These are phyloP conservation scores for Drosophila monieri DNA, from an alignment of 2,888 invertebrate genomes.

Conservation along the genomic window DNA sequence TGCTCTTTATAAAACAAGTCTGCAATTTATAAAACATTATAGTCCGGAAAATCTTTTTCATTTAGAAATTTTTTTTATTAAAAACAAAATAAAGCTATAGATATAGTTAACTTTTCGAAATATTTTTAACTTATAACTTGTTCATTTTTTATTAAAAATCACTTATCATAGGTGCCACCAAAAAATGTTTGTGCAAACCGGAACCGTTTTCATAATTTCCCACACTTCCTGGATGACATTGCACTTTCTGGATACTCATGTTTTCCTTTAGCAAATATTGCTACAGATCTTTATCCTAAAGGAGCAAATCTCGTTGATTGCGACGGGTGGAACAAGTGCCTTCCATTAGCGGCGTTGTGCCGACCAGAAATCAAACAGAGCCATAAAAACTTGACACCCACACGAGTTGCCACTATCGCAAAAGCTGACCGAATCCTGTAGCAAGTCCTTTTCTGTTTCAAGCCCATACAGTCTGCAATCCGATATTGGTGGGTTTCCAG, in stretches of 20 bases:
- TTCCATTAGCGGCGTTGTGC: conserved; percentile 74
- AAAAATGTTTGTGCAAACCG: background rate
- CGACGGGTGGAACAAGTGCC: conserved; percentile 69
- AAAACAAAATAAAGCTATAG: no score
- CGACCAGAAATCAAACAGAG: conserved; percentile 76
- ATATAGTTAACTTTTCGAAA: no score
- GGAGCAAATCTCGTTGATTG: conserved; percentile 65
- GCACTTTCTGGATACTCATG: conserved; percentile 16
- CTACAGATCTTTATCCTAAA: conserved; percentile 8
- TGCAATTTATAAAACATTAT: no score
- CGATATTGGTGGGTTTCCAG: conserved; percentile 64
- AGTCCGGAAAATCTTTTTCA: no score
- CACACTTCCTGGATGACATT: conserved; percentile 32
- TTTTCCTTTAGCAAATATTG: conserved; percentile 15
- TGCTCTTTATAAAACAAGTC: no score
- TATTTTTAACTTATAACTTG: no score
- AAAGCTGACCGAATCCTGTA: conserved; percentile 44
- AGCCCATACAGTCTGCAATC: conserved; percentile 54
- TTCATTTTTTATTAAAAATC: background rate
- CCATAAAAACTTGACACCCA: conserved; percentile 79
- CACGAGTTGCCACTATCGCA: conserved; percentile 70
- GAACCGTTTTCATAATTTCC: conserved; percentile 10
- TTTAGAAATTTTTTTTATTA: no score
- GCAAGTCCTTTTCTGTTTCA: conserved; percentile 16
- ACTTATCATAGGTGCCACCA: background rate